A percentile compares a stretch with the other conserved stretches of the same genome.
Conservation (phyloP, 2,113 vertebrate genomes). For the Bufo bufo region DNA sequence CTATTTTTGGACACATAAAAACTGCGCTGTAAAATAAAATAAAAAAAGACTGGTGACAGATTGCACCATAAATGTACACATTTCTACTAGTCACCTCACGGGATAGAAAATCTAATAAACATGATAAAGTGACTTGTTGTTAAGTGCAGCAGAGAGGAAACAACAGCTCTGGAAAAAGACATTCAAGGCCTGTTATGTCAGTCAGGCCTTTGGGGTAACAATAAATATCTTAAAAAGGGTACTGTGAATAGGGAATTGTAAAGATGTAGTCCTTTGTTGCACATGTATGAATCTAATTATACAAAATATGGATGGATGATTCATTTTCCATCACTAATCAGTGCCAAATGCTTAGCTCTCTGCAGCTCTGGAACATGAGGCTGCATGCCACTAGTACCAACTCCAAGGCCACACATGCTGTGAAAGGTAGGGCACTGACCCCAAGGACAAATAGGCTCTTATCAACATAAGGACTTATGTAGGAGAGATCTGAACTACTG, state of each 20-base stretch:
- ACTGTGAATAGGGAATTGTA: conserved; percentile 36
- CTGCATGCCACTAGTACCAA: not conserved
- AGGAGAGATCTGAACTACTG: not conserved
- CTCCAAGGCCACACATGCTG: not conserved
- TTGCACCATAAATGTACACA: conserved; percentile 42
- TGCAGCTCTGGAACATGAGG: conserved; percentile 21
- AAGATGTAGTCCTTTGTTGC: not conserved
- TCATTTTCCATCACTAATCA: conserved; percentile 48
- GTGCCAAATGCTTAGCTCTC: conserved; percentile 26
- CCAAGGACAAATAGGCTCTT: not conserved
- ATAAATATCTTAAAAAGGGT: conserved; percentile 44
- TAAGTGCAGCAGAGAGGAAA: conserved; percentile 48
- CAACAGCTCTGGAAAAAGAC: conserved; percentile 44
- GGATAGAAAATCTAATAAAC: conserved; percentile 42
- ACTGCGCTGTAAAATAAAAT: not conserved
- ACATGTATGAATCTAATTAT: conserved; percentile 35
- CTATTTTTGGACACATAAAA: conserved; percentile 38
- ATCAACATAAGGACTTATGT: not conserved
- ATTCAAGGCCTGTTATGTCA: conserved; percentile 41
- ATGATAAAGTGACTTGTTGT: conserved; percentile 49
- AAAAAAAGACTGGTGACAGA: conserved; percentile 27
- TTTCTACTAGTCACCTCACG: conserved; percentile 10
- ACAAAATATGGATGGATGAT: conserved; percentile 42
- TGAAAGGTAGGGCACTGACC: not conserved
- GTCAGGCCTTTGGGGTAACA: conserved; percentile 26